A percentile compares a stretch with the other conserved stretches of the same genome.
Conservation (phyloP, 2,888 invertebrate species). For the Bugula neritina region DNA sequence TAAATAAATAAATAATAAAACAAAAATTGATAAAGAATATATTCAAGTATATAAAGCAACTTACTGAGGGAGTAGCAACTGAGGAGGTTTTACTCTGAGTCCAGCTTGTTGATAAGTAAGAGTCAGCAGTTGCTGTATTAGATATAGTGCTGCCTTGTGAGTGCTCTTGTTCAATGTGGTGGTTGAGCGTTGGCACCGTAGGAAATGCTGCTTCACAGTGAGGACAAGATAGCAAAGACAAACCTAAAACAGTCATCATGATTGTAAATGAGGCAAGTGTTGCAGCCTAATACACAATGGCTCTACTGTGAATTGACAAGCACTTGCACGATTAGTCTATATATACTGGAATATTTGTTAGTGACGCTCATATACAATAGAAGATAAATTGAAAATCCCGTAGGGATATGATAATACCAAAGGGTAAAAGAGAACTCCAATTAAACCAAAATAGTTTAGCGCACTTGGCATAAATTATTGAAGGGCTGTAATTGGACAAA, state of each 20-base stretch:
- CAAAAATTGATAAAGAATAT: neutral
- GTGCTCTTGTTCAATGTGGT: slow-evolving; percentile 23
- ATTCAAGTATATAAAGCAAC: neutral
- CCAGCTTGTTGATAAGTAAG: neutral
- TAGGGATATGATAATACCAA: slow-evolving; percentile 18
- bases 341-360: neutral
- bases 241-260: slow-evolving; percentile 27
- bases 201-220: slow-evolving; percentile 76
- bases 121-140: neutral
- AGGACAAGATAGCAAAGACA: slow-evolving; percentile 32
- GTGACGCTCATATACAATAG: neutral
- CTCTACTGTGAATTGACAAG: neutral
- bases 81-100: neutral
- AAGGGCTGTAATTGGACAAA: neutral
- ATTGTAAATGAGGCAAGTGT: no score
- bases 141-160: slow-evolving; percentile 35
- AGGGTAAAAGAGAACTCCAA: neutral
- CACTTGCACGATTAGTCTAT: neutral
- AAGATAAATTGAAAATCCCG: neutral
- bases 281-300: neutral
- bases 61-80: neutral
- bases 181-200: slow-evolving; percentile 31
- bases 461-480: neutral
- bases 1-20: neutral
- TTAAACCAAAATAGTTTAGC: neutral